phyloP scores from a whole-genome alignment of 2,888 invertebrate genomes.

The Callinectes sapidus region DNA sequence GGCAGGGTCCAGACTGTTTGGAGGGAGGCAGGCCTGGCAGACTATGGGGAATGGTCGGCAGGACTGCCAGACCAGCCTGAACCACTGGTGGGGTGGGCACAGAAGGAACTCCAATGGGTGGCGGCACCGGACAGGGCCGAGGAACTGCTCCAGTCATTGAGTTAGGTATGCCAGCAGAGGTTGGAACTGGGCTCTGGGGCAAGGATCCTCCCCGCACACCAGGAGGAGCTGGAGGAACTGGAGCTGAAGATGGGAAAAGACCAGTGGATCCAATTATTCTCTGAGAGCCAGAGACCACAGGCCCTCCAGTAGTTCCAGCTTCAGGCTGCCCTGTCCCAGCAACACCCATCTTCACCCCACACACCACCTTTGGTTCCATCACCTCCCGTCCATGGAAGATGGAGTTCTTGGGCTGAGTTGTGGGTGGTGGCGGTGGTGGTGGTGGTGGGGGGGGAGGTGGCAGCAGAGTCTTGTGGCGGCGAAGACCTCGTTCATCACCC shows the following conservation, averaged over 20 bases:
- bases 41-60: slow-evolving; percentile 4
- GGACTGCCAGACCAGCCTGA: slow-evolving; percentile 11
- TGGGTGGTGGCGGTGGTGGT: slow-evolving; percentile 61
- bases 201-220: slow-evolving; percentile 20
- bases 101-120: slow-evolving; percentile 36
- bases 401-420: slow-evolving; percentile 63
- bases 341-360: not conserved
- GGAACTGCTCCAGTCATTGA: not conserved
- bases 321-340: not conserved
- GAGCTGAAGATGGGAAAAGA: slow-evolving; percentile 12
- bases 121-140: slow-evolving; percentile 40
- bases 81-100: slow-evolving; percentile 19
- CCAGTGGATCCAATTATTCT: slow-evolving; percentile 4
- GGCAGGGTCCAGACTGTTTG: slow-evolving; percentile 29
- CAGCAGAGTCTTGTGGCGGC: slow-evolving; percentile 55
- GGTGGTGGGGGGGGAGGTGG: not conserved
- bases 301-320: not conserved
- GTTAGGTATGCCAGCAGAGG: not conserved
- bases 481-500: slow-evolving; percentile 53
- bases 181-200: not conserved
- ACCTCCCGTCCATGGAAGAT: slow-evolving; percentile 63
- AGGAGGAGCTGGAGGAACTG: not conserved
- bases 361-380: slow-evolving; percentile 52
- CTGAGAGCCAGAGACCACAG: slow-evolving; percentile 20
- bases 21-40: slow-evolving; percentile 31